phyloP scores from a whole-genome alignment of 2,113 vertebrate species.

The Lasiurus cinereus region DNA sequence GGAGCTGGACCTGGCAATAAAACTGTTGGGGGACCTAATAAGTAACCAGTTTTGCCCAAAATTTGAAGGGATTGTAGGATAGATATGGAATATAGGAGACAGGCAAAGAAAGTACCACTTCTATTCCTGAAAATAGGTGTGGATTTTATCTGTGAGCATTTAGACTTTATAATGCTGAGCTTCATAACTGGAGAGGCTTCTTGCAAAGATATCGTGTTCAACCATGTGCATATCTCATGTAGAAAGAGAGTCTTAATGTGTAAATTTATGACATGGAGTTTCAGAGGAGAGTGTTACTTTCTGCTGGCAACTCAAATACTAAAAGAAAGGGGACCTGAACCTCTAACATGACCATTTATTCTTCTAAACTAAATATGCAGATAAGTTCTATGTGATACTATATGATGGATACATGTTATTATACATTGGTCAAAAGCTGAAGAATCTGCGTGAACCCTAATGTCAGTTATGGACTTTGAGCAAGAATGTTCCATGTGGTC shows the following conservation, averaged over 20 bases:
- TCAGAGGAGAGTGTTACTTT: neutral
- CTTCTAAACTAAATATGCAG: neutral
- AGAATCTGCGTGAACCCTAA: neutral
- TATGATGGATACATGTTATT: neutral
- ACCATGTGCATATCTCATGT: rapidly evolving
- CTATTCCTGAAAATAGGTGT: neutral
- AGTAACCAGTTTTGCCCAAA: neutral
- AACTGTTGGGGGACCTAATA: rapidly evolving
- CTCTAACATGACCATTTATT: neutral
- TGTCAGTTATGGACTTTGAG: neutral
- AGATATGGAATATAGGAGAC: neutral
- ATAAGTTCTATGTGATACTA: neutral
- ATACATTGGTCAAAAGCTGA: neutral
- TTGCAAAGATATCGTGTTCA: neutral
- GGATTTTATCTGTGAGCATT: neutral
- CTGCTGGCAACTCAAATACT: neutral
- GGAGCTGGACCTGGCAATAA: neutral
- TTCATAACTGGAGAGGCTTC: neutral
- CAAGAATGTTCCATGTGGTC: neutral
- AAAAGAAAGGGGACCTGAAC: neutral
- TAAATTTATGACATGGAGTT: neutral
- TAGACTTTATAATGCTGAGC: neutral
- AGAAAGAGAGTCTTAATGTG: neutral
- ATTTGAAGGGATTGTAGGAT: neutral
- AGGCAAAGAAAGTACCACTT: neutral